phyloP scores from a whole-genome alignment of 2,888 invertebrate species.

The Epinotia demarniana region DNA sequence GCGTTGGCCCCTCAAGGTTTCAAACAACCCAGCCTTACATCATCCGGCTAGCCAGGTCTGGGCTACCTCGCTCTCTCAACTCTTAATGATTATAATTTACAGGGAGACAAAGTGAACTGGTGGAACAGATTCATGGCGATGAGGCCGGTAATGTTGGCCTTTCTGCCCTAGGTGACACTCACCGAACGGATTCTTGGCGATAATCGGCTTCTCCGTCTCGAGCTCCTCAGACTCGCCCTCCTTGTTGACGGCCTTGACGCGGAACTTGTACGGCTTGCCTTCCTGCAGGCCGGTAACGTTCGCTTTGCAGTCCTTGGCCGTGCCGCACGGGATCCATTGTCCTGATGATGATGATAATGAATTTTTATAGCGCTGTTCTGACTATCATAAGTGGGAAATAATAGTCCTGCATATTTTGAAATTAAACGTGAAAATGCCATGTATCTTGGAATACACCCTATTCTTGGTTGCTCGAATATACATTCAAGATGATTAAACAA shows the following conservation, averaged over 20 bases:
- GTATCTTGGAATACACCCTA: too few species aligned
- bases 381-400: neutral
- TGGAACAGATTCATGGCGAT: too few species aligned
- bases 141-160: neutral
- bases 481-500: too few species aligned
- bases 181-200: slow-evolving; percentile 99
- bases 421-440: too few species aligned
- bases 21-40: too few species aligned
- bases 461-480: too few species aligned
- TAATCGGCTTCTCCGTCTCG: slow-evolving; percentile 96
- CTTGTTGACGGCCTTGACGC: slow-evolving; percentile 98
- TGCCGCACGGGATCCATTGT: slow-evolving; percentile 96
- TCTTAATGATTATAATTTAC: too few species aligned
- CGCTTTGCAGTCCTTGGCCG: slow-evolving; percentile 93
- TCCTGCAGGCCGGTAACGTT: slow-evolving; percentile 92
- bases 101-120: too few species aligned
- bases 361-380: neutral
- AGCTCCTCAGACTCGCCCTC: slow-evolving; percentile 99
- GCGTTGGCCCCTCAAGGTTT: too few species aligned
- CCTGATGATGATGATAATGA: slow-evolving; percentile 71
- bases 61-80: too few species aligned
- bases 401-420: too few species aligned
- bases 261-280: slow-evolving; percentile 99
- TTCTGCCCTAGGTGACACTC: slow-evolving; percentile 56
- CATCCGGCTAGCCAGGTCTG: too few species aligned